These are phyloP conservation scores for Pogonophryne albipinna DNA, from an alignment of 2,797 vertebrate species.

Conservation along the genomic window DNA sequence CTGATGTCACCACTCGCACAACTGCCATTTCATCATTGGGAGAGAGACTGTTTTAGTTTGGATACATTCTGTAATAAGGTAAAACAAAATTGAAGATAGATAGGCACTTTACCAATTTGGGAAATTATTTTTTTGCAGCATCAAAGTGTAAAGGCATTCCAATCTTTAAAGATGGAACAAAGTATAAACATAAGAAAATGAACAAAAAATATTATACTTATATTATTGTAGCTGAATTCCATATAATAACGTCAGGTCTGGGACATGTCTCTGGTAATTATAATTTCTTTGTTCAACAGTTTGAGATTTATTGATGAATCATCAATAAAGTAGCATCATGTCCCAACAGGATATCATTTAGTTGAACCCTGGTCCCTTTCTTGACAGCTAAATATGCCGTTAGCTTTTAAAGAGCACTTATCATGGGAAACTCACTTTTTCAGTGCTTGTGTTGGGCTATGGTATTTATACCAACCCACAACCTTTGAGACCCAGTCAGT, in stretches of 20 bases:
- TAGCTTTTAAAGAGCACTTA: background rate
- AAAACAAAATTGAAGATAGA: too few species aligned
- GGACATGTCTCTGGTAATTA: background rate
- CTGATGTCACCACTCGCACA: slow-evolving; percentile 40
- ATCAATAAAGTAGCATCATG: too few species aligned
- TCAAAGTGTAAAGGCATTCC: too few species aligned
- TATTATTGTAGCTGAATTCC: background rate
- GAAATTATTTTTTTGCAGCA: too few species aligned
- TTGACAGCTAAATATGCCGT: background rate
- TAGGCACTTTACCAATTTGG: too few species aligned
- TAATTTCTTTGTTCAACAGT: background rate
- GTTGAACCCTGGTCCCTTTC: background rate
- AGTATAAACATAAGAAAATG: too few species aligned
- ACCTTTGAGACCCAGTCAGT: too few species aligned
- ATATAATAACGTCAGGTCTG: background rate
- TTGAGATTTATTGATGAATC: background rate
- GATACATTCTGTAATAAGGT: background rate
- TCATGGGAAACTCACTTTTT: too few species aligned
- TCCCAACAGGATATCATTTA: background rate
- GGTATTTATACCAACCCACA: too few species aligned
- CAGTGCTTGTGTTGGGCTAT: too few species aligned
- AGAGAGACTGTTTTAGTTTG: slow-evolving; percentile 7
- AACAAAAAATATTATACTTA: too few species aligned
- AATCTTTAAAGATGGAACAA: too few species aligned
- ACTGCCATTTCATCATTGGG: slow-evolving; percentile 32